Percentiles rank a stretch among this genome's conserved stretches.
Conservation (phyloP, 2,113 vertebrate genomes). For the Burhinus bistriatus region DNA sequence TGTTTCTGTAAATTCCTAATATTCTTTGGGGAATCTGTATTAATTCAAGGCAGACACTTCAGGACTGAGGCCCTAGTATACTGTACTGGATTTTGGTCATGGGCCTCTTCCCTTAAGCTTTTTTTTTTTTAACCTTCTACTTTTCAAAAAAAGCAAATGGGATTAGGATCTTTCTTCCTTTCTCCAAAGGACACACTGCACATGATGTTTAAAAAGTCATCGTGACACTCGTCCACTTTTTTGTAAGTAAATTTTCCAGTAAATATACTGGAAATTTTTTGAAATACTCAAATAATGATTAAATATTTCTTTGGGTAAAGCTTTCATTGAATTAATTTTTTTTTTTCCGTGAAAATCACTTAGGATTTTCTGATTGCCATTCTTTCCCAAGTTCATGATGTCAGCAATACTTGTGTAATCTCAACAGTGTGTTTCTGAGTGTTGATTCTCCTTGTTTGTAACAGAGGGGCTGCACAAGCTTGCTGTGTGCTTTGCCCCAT, state of each 20-base stretch:
- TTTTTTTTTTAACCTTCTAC: neutral
- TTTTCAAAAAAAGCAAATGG: neutral
- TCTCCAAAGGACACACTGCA: neutral
- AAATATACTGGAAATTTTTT: neutral
- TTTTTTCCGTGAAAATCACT: neutral
- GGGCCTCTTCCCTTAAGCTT: neutral
- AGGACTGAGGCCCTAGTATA: neutral
- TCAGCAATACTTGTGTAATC: neutral
- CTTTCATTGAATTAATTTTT: neutral
- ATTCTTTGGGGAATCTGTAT: neutral
- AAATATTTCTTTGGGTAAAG: neutral
- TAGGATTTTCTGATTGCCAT: neutral
- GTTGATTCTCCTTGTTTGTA: neutral
- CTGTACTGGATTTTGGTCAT: neutral
- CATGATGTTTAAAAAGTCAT: neutral
- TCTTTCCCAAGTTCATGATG: neutral
- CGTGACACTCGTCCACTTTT: neutral
- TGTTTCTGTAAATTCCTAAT: neutral
- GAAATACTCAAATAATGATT: neutral
- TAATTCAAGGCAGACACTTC: neutral
- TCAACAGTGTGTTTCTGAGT: neutral
- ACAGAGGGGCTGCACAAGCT: neutral
- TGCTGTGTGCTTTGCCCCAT: fast-evolving
- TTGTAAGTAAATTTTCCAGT: neutral
- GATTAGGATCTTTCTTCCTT: neutral